Conservation (phyloP, 2,113 vertebrate species). For the Tragelaphus buxtoni region DNA sequence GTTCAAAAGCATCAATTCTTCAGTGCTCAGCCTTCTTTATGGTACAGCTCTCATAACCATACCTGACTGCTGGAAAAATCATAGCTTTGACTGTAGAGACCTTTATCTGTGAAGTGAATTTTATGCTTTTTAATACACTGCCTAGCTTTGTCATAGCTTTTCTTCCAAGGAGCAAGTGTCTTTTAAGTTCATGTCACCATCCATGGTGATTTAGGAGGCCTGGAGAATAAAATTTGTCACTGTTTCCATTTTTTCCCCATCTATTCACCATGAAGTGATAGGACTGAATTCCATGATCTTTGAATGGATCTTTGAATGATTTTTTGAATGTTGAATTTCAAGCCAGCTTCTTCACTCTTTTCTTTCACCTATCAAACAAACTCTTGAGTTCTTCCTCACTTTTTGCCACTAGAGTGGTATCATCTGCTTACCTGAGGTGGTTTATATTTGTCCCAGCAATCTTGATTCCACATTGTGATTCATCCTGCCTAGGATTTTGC, state of each 20-base stretch:
- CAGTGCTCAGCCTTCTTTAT: neutral
- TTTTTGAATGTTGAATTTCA: neutral
- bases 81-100: neutral
- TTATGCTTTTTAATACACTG: neutral
- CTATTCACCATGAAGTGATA: neutral
- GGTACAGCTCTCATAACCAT: neutral
- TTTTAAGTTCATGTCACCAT: neutral
- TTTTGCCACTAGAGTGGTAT: neutral
- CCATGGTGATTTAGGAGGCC: rapidly evolving
- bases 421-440: neutral
- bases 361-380: neutral
- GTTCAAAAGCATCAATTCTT: neutral
- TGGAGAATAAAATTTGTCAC: neutral
- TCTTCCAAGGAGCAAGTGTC: neutral
- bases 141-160: neutral
- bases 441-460: neutral
- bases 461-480: neutral
- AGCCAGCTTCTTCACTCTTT: neutral
- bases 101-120: neutral
- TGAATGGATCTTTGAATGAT: no score
- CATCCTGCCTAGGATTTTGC: neutral
- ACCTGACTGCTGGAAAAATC: neutral
- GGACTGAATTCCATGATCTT: neutral
- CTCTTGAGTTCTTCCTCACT: neutral
- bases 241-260: neutral